phyloP scores from a whole-genome alignment of 2,888 invertebrate genomes.

The Mesopsocus fuscifrons region DNA sequence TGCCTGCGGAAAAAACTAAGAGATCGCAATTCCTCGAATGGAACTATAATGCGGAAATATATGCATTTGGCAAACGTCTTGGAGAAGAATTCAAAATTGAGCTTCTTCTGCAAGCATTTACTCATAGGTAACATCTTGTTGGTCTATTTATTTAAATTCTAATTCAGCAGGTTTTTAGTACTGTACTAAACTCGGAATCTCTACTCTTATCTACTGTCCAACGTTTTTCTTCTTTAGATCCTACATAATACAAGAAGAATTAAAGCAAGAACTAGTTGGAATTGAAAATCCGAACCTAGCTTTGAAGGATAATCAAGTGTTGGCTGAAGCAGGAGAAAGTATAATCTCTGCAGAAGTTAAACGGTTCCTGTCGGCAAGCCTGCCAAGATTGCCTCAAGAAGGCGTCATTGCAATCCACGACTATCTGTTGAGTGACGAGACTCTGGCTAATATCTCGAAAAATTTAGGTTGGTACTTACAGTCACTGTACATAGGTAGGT shows the following conservation, averaged over 20 bases:
- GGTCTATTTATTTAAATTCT: too few relatives aligned
- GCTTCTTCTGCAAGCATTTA: slow-evolving; percentile 55
- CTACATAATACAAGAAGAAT: slow-evolving; percentile 50
- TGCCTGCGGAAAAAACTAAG: background rate
- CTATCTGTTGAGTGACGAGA: slow-evolving; percentile 42
- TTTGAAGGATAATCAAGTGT: slow-evolving; percentile 43
- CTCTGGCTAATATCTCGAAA: slow-evolving; percentile 48
- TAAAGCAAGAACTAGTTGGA: slow-evolving; percentile 47
- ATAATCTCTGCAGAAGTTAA: slow-evolving; percentile 45
- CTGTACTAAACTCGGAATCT: background rate
- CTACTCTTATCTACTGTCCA: background rate
- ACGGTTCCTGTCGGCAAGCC: slow-evolving; percentile 43
- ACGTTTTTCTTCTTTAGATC: slow-evolving; percentile 32
- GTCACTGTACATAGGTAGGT: too few relatives aligned
- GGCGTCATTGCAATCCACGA: slow-evolving; percentile 42
- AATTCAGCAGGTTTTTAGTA: background rate
- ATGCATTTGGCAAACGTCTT: slow-evolving; percentile 68
- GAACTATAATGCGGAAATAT: slow-evolving; percentile 32
- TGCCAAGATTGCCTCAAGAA: slow-evolving; percentile 56
- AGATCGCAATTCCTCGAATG: slow-evolving; percentile 18
- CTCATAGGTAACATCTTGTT: too few relatives aligned
- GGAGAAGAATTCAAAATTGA: slow-evolving; percentile 60
- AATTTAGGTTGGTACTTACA: slow-evolving; percentile 29
- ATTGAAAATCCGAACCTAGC: slow-evolving; percentile 36
- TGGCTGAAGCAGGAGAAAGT: slow-evolving; percentile 45